Evolutionary conservation across 1,140 invertebrate species (phyloP).

Genomic region (Bombus affinis): DNA sequence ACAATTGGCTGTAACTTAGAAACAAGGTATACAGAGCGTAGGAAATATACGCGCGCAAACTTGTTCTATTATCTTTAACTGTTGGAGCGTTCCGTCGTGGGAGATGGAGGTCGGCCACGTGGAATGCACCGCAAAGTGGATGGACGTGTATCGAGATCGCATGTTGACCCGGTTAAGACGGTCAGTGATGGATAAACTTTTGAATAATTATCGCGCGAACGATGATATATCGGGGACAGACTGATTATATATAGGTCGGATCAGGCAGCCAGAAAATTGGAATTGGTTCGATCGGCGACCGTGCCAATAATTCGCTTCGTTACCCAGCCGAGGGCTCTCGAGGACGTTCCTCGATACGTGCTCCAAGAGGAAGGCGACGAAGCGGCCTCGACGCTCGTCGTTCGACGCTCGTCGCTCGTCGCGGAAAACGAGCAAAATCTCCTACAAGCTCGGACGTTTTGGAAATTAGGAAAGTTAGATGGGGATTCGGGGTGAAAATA

Average conservation of each 20-base stretch:
- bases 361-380: slow-evolving; percentile 39
- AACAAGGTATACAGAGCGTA: background rate
- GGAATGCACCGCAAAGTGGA: background rate
- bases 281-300: slow-evolving; percentile 71
- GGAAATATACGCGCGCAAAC: slow-evolving; percentile 6
- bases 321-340: slow-evolving; percentile 47
- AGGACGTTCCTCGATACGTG: slow-evolving; percentile 44
- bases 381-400: background rate
- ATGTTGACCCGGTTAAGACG: background rate
- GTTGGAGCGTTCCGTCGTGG: background rate
- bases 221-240: slow-evolving; percentile 69
- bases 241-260: slow-evolving; percentile 66
- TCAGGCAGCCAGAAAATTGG: slow-evolving; percentile 81
- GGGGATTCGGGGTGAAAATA: slow-evolving; percentile 3
- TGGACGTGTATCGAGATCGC: background rate
- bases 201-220: slow-evolving; percentile 77
- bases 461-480: slow-evolving; percentile 51
- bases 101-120: background rate
- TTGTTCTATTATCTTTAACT: slow-evolving; percentile 32
- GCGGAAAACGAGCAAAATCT: slow-evolving; percentile 22
- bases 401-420: background rate
- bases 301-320: slow-evolving; percentile 69
- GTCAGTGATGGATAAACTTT: slow-evolving; percentile 69
- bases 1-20: slow-evolving; percentile 42
- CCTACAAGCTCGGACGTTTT: slow-evolving; percentile 18